Percentiles rank a stretch among this genome's conserved stretches.
These are phyloP conservation scores for Eilema depressum DNA, from an alignment of 2,888 invertebrate genomes.

Conservation along the genomic window DNA sequence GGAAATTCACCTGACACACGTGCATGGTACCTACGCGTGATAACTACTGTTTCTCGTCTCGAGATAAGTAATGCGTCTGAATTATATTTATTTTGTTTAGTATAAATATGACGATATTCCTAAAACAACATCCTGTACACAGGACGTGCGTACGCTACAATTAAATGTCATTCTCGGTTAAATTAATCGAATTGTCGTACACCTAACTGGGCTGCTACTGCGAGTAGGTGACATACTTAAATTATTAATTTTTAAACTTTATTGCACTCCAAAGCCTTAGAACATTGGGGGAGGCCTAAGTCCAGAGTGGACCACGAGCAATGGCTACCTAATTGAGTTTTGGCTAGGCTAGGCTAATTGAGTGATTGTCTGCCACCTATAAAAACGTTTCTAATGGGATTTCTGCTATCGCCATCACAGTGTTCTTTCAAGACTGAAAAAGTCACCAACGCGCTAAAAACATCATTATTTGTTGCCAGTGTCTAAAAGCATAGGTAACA, in stretches of 20 bases:
- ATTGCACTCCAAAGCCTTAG: no score
- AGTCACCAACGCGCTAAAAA: no score
- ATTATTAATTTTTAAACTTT: not conserved
- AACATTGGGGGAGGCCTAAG: no score
- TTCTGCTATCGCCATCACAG: no score
- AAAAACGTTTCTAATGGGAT: no score
- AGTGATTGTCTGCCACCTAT: no score
- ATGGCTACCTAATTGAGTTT: no score
- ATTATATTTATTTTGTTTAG: not conserved
- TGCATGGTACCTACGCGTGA: not conserved
- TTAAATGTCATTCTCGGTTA: slow-evolving; percentile 51
- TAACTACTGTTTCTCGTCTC: not conserved
- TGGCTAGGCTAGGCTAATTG: no score
- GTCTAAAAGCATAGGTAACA: no score
- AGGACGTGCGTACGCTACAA: slow-evolving; percentile 34
- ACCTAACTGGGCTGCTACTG: slow-evolving; percentile 34
- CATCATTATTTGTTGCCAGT: no score
- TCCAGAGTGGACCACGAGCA: no score
- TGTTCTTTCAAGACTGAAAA: no score
- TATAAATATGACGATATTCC: not conserved
- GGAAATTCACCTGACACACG: not conserved
- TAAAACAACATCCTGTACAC: slow-evolving; percentile 32
- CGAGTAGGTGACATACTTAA: slow-evolving; percentile 39
- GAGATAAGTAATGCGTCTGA: not conserved
- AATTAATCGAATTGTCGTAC: slow-evolving; percentile 54